A percentile compares a stretch with the other conserved stretches of the same genome.
phyloP scores from a whole-genome alignment of 2,113 vertebrate species.

The Antechinus flavipes region DNA sequence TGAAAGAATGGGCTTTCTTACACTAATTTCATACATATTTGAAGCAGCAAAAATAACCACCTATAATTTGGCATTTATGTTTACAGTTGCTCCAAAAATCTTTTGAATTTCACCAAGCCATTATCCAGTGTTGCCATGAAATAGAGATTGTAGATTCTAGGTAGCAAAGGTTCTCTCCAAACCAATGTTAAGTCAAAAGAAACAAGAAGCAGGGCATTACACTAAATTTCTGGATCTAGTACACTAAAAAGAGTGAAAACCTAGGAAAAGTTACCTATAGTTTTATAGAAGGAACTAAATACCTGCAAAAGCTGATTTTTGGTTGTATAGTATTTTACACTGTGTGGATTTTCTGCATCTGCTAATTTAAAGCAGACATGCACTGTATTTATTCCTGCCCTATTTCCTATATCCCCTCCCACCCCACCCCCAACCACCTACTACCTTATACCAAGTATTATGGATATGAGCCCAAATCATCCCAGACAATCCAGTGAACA shows the following conservation, averaged over 20 bases:
- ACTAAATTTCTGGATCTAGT: slow-evolving; percentile 84
- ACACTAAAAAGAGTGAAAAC: slow-evolving; percentile 83
- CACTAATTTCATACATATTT: slow-evolving; percentile 80
- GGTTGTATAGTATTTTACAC: slow-evolving; percentile 84
- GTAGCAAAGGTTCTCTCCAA: slow-evolving; percentile 86
- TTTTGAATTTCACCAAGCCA: slow-evolving; percentile 82
- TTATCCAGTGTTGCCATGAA: slow-evolving; percentile 90
- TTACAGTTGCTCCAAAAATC: slow-evolving; percentile 82
- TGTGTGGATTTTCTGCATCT: slow-evolving; percentile 80
- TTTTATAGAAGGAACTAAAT: slow-evolving; percentile 84
- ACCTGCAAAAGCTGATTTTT: slow-evolving; percentile 87
- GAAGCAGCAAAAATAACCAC: slow-evolving; percentile 84
- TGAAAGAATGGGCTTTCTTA: slow-evolving; percentile 80
- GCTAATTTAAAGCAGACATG: slow-evolving; percentile 82
- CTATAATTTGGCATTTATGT: slow-evolving; percentile 84
- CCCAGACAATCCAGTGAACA: slow-evolving; percentile 89
- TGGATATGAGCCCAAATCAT: slow-evolving; percentile 87
- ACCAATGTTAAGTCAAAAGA: slow-evolving; percentile 82
- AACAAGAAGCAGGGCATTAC: slow-evolving; percentile 84
- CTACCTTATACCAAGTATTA: slow-evolving; percentile 84
- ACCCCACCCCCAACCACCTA: slow-evolving; percentile 71
- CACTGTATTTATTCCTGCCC: slow-evolving; percentile 80
- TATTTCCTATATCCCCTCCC: slow-evolving; percentile 73
- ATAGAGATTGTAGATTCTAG: slow-evolving; percentile 81
- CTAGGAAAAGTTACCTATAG: slow-evolving; percentile 80